Evolutionary conservation across 2,113 vertebrate genomes (phyloP).

Genomic region (Leptosomus discolor): DNA sequence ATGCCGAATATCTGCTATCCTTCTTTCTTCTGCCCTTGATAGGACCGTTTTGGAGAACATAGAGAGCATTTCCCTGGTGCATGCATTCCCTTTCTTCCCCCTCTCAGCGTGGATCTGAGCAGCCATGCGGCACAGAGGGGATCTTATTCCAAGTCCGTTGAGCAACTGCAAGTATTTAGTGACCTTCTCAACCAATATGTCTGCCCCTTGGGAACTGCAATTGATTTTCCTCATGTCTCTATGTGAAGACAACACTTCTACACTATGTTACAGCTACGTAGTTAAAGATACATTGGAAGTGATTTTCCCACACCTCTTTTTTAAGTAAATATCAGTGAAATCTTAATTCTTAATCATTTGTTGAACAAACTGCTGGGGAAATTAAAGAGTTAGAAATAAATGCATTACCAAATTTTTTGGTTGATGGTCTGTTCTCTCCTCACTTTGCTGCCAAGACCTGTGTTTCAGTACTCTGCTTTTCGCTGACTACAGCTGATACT

Average conservation of each 20-base stretch:
- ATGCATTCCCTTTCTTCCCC: neutral
- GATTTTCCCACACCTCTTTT: neutral
- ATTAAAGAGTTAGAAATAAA: neutral
- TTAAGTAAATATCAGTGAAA: neutral
- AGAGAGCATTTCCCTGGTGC: neutral
- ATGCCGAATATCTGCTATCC: neutral
- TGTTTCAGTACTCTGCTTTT: conserved; percentile 6
- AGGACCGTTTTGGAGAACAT: neutral
- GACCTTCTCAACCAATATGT: conserved; percentile 22
- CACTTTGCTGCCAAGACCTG: neutral
- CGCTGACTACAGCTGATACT: neutral
- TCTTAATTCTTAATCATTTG: neutral
- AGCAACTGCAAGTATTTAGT: conserved; percentile 27
- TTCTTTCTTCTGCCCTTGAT: neutral
- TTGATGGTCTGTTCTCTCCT: neutral
- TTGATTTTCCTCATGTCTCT: conserved; percentile 45
- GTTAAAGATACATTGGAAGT: neutral
- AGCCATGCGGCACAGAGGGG: neutral
- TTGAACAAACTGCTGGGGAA: neutral
- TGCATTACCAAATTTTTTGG: neutral
- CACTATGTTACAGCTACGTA: neutral
- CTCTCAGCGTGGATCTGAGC: neutral
- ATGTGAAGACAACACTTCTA: neutral
- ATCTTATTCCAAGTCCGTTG: neutral
- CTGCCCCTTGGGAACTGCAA: neutral